These are phyloP conservation scores for Marasmarcha lunaedactyla DNA, from an alignment of 2,888 invertebrate species.

Conservation along the genomic window DNA sequence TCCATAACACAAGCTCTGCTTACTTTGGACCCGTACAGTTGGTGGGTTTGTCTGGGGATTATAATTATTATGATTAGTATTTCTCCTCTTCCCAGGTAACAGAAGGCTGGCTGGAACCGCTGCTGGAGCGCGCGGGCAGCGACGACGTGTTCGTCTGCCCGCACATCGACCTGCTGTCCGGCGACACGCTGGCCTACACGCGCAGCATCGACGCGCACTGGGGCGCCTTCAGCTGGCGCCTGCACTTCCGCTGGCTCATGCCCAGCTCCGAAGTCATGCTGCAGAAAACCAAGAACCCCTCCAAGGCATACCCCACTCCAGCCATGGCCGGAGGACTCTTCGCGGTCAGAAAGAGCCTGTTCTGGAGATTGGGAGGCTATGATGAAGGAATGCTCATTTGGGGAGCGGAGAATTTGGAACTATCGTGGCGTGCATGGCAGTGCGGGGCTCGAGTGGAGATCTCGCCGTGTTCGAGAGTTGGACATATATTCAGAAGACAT, in stretches of 20 bases:
- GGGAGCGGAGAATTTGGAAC: conserved; percentile 98
- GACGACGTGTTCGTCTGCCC: conserved; percentile 63
- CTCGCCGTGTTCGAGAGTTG: conserved; percentile 92
- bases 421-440: conserved; percentile 97
- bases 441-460: conserved; percentile 93
- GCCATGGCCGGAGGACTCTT: conserved; percentile 97
- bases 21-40: no score
- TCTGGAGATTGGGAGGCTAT: conserved; percentile 86
- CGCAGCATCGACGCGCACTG: conserved; percentile 96
- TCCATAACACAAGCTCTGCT: no score
- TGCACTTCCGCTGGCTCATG: conserved; percentile 91
- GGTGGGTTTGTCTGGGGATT: no score
- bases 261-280: conserved; percentile 75
- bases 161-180: conserved; percentile 81
- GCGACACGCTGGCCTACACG: conserved; percentile 95
- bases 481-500: conserved; percentile 91
- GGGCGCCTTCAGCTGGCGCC: conserved; percentile 98
- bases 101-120: conserved; percentile 74
- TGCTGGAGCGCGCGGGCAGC: conserved; percentile 64
- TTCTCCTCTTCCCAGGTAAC: conserved; percentile 61
- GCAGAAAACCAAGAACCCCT: conserved; percentile 72
- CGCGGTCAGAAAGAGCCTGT: conserved; percentile 86
- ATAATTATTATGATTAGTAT: no score
- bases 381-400: conserved; percentile 87
- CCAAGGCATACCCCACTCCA: conserved; percentile 82